Evolutionary conservation across 2,113 vertebrate genomes (phyloP).

Genomic region (Rhinoderma darwinii): DNA sequence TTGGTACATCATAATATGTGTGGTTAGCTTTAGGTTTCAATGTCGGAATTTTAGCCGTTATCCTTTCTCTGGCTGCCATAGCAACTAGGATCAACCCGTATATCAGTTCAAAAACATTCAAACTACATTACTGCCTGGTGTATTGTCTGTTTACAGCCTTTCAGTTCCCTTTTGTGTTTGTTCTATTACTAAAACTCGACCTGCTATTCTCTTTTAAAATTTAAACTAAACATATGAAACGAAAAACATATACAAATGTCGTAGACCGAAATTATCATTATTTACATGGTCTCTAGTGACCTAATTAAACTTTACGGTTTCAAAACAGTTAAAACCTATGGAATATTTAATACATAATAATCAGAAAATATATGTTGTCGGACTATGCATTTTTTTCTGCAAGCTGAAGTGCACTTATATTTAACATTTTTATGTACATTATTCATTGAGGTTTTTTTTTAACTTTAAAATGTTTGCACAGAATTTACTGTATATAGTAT

Average conservation of each 20-base stretch:
- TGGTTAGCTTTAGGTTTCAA: not conserved
- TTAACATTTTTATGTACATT: no score
- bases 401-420: no score
- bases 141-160: not conserved
- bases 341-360: not conserved
- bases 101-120: conserved; percentile 12
- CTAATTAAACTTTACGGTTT: not conserved
- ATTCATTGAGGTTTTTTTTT: no score
- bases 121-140: not conserved
- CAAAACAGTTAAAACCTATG: not conserved
- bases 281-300: not conserved
- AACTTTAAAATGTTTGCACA: no score
- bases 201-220: not conserved
- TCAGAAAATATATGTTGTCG: not conserved
- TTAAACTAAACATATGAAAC: not conserved
- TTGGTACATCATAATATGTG: not conserved
- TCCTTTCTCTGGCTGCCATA: conserved; percentile 2
- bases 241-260: no score
- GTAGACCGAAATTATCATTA: no score
- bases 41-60: not conserved
- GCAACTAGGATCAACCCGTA: conserved; percentile 30
- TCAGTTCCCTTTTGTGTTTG: not conserved
- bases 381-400: no score
- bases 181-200: not conserved
- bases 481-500: no score